Evolutionary conservation across 2,113 vertebrate species (phyloP), one percentile per base, ranked within the genome.

Genomic region (Riparia riparia): DNA sequence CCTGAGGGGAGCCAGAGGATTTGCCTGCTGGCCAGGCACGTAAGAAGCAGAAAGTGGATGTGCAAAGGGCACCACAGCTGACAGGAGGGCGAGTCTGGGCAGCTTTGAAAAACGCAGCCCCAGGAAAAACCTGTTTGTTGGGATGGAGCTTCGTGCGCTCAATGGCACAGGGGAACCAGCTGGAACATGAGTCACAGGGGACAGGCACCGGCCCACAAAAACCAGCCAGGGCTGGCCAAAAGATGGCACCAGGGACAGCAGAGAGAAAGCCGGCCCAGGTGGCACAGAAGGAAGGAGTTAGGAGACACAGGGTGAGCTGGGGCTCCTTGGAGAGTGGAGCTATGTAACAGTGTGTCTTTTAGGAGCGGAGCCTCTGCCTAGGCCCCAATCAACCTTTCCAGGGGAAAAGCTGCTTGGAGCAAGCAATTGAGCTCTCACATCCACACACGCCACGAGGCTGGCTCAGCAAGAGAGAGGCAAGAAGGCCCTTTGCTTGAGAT

Each of bases 291-390:
- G 64, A 57, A 66, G 64, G 44, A 49, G 42, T 1, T 5, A 12
- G 58, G 57, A 34, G 78, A 14, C 18, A 28, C 2, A 6, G 66
- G 37, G 31, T 8, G 39, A 86, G 61, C 32, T 61, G 50, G 0
- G 2, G 51, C 32, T 86, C 28, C 49, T 7, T 0, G 0, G 56
- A 1, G 31, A 58, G 20, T 2, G 19, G 5, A 60, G 72, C 37
- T 37, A 9, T 37, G 37, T 37, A 37, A 37, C 37, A 37, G 8
- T 37, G 37, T 37, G 37, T 37, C 37, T 37, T 37, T 37, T 37
- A 8, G 37, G 37, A 37, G 37, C 37, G 37, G 37, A 37, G 37
- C 37, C 37, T 37, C 37, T 37, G 37, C 37, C 37, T 37, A 37
- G 37, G 37, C 37, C 37, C 37, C 37, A 37, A 37, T 37, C 37